Evolutionary conservation across 1,140 invertebrate species (phyloP).

Genomic region (Conus ventricosus): DNA sequence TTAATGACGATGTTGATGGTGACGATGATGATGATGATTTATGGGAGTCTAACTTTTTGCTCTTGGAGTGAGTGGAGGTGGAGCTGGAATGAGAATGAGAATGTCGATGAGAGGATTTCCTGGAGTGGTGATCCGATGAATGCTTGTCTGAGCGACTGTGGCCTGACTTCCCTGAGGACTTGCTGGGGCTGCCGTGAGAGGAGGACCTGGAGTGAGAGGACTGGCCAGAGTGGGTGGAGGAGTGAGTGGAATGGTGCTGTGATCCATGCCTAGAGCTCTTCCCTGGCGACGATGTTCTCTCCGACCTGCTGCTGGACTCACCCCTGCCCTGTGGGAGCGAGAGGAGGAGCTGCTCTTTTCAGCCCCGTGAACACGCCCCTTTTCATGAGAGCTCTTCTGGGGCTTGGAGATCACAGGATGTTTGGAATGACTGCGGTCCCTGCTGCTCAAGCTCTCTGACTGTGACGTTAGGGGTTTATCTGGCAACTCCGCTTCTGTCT

Average conservation of each 20-base stretch:
- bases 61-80: background rate
- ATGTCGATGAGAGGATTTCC: background rate
- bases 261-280: background rate
- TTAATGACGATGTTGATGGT: background rate
- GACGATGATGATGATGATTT: background rate
- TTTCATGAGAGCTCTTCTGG: conserved; percentile 7
- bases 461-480: background rate
- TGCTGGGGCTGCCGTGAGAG: background rate
- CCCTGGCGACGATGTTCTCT: background rate
- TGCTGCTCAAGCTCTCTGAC: background rate
- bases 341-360: background rate
- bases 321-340: conserved; percentile 8
- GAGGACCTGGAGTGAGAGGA: background rate
- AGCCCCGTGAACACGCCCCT: background rate
- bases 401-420: background rate
- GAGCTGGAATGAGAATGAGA: background rate
- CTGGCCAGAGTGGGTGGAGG: no score
- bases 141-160: background rate
- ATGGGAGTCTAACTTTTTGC: background rate
- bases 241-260: background rate
- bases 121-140: conserved; percentile 1
- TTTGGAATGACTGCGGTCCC: background rate
- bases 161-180: conserved; percentile 14
- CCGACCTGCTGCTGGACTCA: background rate
- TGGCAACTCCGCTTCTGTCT: background rate